phyloP scores from a whole-genome alignment of 2,797 vertebrate species.

The Hippoglossus hippoglossus region DNA sequence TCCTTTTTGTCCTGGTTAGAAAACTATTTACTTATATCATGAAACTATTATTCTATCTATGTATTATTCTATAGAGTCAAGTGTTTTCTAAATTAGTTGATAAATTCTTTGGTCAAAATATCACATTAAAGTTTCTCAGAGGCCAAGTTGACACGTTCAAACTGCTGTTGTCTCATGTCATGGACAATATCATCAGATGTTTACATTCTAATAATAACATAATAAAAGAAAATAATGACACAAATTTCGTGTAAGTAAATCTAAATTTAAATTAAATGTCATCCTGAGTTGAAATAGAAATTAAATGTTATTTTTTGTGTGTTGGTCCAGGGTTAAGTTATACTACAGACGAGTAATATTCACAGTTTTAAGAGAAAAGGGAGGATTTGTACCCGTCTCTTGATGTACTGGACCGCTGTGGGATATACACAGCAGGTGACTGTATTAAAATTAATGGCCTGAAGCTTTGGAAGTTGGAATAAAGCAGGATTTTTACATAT shows the following conservation, averaged over 20 bases:
- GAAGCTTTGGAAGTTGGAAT: conserved; percentile 9
- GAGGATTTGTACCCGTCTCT: neutral
- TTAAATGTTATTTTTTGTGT: neutral
- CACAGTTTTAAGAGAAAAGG: neutral
- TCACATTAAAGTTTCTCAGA: neutral
- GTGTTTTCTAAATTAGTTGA: too few relatives aligned
- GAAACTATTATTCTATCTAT: too few relatives aligned
- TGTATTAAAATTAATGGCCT: conserved; percentile 18
- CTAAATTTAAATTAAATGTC: conserved; percentile 1
- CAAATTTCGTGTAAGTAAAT: too few relatives aligned
- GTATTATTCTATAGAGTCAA: too few relatives aligned
- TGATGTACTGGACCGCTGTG: neutral
- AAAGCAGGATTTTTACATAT: neutral
- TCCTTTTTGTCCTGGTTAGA: neutral
- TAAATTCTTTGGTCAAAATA: neutral
- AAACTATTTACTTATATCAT: too few relatives aligned
- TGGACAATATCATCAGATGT: too few relatives aligned
- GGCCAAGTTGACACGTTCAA: neutral
- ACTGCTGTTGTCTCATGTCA: too few relatives aligned
- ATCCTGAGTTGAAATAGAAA: neutral
- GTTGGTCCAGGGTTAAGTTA: neutral
- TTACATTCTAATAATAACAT: too few relatives aligned
- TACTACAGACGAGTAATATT: neutral
- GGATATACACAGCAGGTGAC: conserved; percentile 6
- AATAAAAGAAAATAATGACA: too few relatives aligned